Percentiles rank a stretch among this genome's conserved stretches.
Evolutionary conservation across 2,797 vertebrate species (phyloP).

Genomic region (Karalla daura): DNA sequence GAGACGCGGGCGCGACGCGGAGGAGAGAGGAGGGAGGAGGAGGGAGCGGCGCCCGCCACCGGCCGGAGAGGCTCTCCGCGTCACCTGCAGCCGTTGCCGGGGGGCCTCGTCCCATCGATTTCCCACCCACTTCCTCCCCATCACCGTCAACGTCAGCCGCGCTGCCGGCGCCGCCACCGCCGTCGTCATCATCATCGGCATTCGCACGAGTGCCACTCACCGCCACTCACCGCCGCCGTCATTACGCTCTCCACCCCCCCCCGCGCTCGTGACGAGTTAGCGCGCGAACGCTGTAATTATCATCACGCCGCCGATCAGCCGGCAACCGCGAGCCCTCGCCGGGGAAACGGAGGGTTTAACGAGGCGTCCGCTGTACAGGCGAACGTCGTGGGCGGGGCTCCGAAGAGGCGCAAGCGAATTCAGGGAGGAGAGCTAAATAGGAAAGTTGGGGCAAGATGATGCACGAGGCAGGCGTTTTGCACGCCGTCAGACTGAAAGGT

Average conservation of each 20-base stretch:
- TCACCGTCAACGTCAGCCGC: slow-evolving; percentile 49
- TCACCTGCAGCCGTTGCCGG: slow-evolving; percentile 44
- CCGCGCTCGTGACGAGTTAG: neutral
- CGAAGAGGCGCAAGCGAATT: neutral
- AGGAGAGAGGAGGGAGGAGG: slow-evolving; percentile 44
- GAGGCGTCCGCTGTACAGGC: too few relatives aligned
- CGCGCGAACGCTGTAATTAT: slow-evolving; percentile 20
- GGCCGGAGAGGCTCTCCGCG: slow-evolving; percentile 46
- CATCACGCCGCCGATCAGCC: slow-evolving; percentile 3
- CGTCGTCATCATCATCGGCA: slow-evolving; percentile 16
- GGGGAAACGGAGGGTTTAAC: too few relatives aligned
- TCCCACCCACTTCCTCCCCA: slow-evolving; percentile 53
- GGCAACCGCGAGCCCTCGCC: neutral
- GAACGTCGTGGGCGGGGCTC: neutral
- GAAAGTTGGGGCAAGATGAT: neutral
- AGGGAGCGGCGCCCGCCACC: slow-evolving; percentile 26
- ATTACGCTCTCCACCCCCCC: slow-evolving; percentile 20
- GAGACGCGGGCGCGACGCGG: slow-evolving; percentile 52
- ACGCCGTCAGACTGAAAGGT: neutral
- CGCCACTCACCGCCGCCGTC: slow-evolving; percentile 25
- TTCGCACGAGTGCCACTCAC: slow-evolving; percentile 36
- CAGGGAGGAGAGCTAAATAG: too few relatives aligned
- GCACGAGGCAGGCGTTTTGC: neutral
- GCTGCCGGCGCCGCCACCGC: slow-evolving; percentile 19
- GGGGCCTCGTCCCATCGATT: slow-evolving; percentile 63